These are phyloP conservation scores for Calliopum simillimum DNA, from an alignment of 2,888 invertebrate species.

Conservation along the genomic window DNA sequence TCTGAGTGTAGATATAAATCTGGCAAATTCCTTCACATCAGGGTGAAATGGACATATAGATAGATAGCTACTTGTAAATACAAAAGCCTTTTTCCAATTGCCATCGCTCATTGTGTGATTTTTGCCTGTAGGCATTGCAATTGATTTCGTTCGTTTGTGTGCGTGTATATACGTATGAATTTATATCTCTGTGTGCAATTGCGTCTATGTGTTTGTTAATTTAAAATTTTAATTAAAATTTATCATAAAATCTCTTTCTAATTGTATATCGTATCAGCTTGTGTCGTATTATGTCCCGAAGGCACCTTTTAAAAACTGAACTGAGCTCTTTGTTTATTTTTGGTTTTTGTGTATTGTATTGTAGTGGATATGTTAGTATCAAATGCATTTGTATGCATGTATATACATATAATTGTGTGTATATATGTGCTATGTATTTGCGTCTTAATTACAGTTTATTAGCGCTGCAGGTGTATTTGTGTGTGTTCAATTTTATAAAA, in stretches of 20 bases:
- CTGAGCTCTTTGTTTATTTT: not conserved
- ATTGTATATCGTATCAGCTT: constrained; percentile 5
- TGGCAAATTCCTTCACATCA: not conserved
- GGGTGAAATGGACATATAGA: too few relatives aligned
- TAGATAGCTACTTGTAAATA: not conserved
- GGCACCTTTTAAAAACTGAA: not conserved
- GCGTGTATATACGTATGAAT: not conserved
- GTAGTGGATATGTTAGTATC: too few relatives aligned
- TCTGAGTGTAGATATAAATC: too few relatives aligned
- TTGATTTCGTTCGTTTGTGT: constrained; percentile 14
- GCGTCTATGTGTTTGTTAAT: constrained; percentile 15
- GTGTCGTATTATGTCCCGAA: not conserved
- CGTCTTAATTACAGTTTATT: constrained; percentile 22
- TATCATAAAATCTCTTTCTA: constrained; percentile 24
- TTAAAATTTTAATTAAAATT: constrained; percentile 34
- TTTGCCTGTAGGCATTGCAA: constrained; percentile 18
- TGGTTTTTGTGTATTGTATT: too few relatives aligned
- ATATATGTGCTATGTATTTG: not conserved
- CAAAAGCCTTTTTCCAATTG: constrained; percentile 6
- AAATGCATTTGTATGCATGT: too few relatives aligned
- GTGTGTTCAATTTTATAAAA: too few relatives aligned
- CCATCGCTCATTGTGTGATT: constrained; percentile 6
- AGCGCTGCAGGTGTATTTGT: constrained; percentile 16
- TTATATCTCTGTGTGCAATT: not conserved
- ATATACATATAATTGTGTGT: too few relatives aligned